These are phyloP conservation scores for Xiphydria camelus DNA, from an alignment of 2,888 invertebrate species.

Conservation along the genomic window DNA sequence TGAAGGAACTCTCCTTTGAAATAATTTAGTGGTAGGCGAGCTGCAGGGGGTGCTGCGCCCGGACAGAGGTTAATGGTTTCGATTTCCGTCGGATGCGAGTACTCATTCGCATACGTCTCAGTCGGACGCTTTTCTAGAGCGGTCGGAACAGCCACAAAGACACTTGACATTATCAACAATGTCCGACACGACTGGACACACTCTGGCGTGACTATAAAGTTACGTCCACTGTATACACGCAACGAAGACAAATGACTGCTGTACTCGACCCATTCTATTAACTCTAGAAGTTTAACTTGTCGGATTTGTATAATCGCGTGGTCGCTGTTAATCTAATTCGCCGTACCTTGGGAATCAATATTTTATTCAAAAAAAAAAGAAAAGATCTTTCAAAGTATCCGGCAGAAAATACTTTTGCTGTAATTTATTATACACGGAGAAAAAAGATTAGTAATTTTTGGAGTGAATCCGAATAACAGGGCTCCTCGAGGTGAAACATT, in stretches of 20 bases:
- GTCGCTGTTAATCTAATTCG: too few relatives aligned
- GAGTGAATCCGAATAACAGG: too few relatives aligned
- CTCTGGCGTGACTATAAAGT: too few relatives aligned
- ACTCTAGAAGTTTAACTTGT: too few relatives aligned
- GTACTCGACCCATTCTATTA: conserved; percentile 1
- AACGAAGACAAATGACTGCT: too few relatives aligned
- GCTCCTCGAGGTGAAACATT: too few relatives aligned
- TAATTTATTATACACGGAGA: too few relatives aligned
- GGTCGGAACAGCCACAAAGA: conserved; percentile 15
- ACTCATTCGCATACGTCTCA: conserved; percentile 10
- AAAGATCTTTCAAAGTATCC: background rate
- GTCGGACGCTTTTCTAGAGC: conserved; percentile 6
- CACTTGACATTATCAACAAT: conserved; percentile 22
- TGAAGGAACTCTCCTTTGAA: conserved; percentile 16
- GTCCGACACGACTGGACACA: conserved; percentile 9
- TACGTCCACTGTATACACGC: too few relatives aligned
- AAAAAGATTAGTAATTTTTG: too few relatives aligned
- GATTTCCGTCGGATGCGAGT: conserved; percentile 11
- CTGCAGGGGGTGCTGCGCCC: conserved; percentile 1
- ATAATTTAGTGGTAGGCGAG: conserved; percentile 19
- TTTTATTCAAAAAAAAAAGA: background rate
- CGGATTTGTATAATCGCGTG: too few relatives aligned
- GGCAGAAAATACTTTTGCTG: background rate
- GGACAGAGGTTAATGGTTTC: conserved; percentile 23
- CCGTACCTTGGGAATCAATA: background rate